phyloP scores from a whole-genome alignment of 2,113 vertebrate species.

The Columba livia region DNA sequence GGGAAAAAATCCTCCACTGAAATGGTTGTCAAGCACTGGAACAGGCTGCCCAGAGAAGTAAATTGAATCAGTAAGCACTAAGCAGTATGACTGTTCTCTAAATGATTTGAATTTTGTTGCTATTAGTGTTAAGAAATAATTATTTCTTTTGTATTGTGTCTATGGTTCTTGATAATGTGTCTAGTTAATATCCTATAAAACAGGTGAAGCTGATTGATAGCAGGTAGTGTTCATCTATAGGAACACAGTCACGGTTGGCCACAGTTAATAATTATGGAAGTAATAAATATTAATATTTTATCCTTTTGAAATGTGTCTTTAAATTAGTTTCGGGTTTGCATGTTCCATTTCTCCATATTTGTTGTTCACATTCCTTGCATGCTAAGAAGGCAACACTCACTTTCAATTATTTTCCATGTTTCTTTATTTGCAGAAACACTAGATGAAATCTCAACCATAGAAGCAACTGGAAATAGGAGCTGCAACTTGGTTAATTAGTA shows the following conservation, averaged over 20 bases:
- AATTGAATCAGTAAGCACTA: neutral
- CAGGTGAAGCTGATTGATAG: rapidly evolving
- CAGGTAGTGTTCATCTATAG: neutral
- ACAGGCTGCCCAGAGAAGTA: neutral
- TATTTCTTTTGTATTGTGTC: neutral
- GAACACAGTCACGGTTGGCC: neutral
- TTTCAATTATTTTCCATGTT: neutral
- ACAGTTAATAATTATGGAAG: neutral
- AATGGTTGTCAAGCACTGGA: too few relatives aligned
- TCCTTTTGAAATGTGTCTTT: neutral
- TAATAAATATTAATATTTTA: neutral
- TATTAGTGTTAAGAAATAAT: neutral
- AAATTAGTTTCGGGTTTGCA: neutral
- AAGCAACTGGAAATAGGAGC: neutral
- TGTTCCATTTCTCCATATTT: neutral
- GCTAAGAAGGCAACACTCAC: neutral
- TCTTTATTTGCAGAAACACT: neutral
- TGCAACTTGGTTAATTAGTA: slow-evolving; percentile 6
- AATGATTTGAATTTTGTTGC: neutral
- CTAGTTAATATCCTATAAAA: neutral
- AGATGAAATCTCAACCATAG: neutral
- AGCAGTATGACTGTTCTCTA: neutral
- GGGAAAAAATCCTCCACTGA: too few relatives aligned
- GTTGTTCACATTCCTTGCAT: neutral
- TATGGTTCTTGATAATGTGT: neutral